Percentiles rank a stretch among this genome's conserved stretches.
These are phyloP conservation scores for Drosophila obscura DNA, from an alignment of 1,140 invertebrate species.

Conservation along the genomic window DNA sequence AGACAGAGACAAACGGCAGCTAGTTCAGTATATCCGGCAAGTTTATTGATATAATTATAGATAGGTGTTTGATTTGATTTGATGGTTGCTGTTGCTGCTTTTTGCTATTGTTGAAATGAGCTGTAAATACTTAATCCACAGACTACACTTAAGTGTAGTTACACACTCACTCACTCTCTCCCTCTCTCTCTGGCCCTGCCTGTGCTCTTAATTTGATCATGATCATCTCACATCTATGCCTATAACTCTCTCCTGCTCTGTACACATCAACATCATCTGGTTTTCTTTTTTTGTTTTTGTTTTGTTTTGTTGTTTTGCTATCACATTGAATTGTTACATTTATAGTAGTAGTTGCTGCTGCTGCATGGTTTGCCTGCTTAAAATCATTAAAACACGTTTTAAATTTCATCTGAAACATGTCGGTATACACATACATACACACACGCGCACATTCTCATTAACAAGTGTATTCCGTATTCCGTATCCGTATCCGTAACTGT, in stretches of 20 bases:
- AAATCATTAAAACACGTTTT: conserved; percentile 79
- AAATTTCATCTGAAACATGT: conserved; percentile 79
- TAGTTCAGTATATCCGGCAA: conserved; percentile 65
- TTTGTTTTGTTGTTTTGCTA: conserved; percentile 65
- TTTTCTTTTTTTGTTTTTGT: conserved; percentile 27
- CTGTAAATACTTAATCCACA: conserved; percentile 78
- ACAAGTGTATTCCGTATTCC: conserved; percentile 34
- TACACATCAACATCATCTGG: conserved; percentile 81
- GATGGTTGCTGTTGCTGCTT: conserved; percentile 42
- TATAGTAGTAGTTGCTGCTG: conserved; percentile 81
- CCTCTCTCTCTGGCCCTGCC: conserved; percentile 4
- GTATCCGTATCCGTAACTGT: conserved; percentile 28
- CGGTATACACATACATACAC: conserved; percentile 52
- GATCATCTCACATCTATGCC: conserved; percentile 60
- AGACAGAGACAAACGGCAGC: not conserved
- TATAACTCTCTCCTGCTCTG: conserved; percentile 62
- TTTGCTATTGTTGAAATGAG: conserved; percentile 49
- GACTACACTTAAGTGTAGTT: conserved; percentile 40
- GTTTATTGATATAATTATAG: conserved; percentile 80
- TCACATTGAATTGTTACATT: conserved; percentile 84
- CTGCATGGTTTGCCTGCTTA: conserved; percentile 71
- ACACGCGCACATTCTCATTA: conserved; percentile 17
- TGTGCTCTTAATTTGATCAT: conserved; percentile 44
- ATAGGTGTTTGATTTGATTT: conserved; percentile 69
- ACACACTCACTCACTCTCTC: too few species aligned